phyloP scores from a whole-genome alignment of 2,113 vertebrate species.

The Tachysurus vachellii region DNA sequence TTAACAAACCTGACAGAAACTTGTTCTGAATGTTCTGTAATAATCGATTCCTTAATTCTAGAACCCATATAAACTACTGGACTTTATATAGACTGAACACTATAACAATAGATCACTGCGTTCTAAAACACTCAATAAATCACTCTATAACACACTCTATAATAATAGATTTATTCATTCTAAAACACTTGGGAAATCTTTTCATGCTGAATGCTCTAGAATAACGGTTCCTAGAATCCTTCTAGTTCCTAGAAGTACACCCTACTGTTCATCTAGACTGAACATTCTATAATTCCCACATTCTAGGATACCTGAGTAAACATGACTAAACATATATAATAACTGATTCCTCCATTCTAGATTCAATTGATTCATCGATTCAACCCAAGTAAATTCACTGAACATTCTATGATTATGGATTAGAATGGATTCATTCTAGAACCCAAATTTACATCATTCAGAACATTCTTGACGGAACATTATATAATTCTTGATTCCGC shows the following conservation, averaged over 20 bases:
- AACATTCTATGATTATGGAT: neutral
- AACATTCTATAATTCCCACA: neutral
- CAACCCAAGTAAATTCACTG: neutral
- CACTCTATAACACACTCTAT: too few species aligned
- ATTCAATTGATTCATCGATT: neutral
- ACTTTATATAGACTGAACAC: neutral
- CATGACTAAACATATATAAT: neutral
- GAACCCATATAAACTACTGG: neutral
- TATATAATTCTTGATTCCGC: neutral
- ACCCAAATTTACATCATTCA: neutral
- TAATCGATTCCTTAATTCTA: neutral
- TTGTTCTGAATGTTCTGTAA: too few species aligned
- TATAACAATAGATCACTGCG: neutral
- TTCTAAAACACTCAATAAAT: neutral
- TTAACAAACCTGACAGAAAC: neutral
- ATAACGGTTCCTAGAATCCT: neutral
- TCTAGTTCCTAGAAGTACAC: neutral
- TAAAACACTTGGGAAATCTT: too few species aligned
- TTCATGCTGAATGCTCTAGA: neutral
- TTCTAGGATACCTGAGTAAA: neutral
- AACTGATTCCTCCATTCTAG: neutral
- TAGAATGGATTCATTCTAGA: neutral
- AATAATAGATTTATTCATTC: too few species aligned
- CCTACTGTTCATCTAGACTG: neutral
- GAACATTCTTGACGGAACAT: neutral